phyloP scores from a whole-genome alignment of 2,113 vertebrate species.

The Vanacampus margaritifer region DNA sequence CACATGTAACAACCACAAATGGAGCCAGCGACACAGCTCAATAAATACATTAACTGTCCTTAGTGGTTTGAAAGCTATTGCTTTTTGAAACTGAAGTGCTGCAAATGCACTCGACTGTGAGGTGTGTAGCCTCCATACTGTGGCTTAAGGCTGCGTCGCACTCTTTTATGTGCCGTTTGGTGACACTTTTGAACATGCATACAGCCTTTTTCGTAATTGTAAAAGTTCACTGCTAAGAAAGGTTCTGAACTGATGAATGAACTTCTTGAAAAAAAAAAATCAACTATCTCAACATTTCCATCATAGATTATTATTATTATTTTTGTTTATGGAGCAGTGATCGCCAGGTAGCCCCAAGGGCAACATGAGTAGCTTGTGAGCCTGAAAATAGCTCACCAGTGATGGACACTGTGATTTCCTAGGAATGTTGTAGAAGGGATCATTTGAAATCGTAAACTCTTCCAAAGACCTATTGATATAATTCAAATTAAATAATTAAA shows the following conservation, averaged over 20 bases:
- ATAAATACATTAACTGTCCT: constrained; percentile 62
- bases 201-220: background rate
- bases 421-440: background rate
- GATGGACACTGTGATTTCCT: too few relatives aligned
- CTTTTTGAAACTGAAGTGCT: constrained; percentile 55
- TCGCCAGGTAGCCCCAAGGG: too few relatives aligned
- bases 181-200: constrained; percentile 12
- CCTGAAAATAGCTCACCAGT: background rate
- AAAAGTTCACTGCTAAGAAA: constrained; percentile 10
- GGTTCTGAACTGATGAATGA: constrained; percentile 14
- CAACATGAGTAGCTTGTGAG: too few relatives aligned
- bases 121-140: constrained; percentile 30
- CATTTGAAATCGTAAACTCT: background rate
- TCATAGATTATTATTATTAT: background rate
- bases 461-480: too few relatives aligned
- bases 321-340: too few relatives aligned
- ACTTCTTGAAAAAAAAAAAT: background rate
- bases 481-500: background rate
- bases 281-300: too few relatives aligned
- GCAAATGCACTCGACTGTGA: constrained; percentile 29
- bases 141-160: constrained; percentile 15
- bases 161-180: constrained; percentile 24
- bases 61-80: constrained; percentile 54
- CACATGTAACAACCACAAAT: constrained; percentile 54
- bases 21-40: constrained; percentile 56